Percentiles rank a stretch among this genome's conserved stretches.
These are phyloP conservation scores for Oreochromis aureus DNA, from an alignment of 2,113 vertebrate species.

Conservation along the genomic window DNA sequence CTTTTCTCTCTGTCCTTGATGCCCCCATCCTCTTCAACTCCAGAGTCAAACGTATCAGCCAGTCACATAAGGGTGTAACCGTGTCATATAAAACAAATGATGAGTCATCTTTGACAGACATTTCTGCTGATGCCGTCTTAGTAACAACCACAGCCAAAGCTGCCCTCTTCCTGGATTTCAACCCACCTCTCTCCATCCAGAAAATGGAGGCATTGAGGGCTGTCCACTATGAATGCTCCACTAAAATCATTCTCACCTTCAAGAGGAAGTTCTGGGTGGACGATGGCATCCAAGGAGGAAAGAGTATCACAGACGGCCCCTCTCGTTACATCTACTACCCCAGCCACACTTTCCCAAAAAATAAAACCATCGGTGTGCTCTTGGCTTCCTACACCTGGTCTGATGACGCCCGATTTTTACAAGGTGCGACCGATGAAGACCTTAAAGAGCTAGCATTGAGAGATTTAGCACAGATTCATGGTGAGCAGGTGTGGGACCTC, in stretches of 20 bases:
- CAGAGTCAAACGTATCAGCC: slow-evolving; percentile 7
- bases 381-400: slow-evolving; percentile 78
- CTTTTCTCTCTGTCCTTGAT: slow-evolving; percentile 36
- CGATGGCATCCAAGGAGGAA: slow-evolving; percentile 42
- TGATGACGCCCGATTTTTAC: slow-evolving; percentile 61
- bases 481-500: background rate
- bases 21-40: slow-evolving; percentile 38
- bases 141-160: slow-evolving; percentile 73
- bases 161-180: slow-evolving; percentile 63
- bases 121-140: slow-evolving; percentile 41
- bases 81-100: background rate
- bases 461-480: slow-evolving; percentile 70
- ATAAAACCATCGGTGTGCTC: slow-evolving; percentile 25
- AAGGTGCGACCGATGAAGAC: slow-evolving; percentile 24
- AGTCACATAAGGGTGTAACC: background rate
- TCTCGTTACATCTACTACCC: slow-evolving; percentile 77
- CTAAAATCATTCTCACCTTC: slow-evolving; percentile 72
- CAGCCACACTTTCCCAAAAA: slow-evolving; percentile 64
- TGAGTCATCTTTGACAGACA: accelerated
- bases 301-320: slow-evolving; percentile 67
- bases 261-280: slow-evolving; percentile 70
- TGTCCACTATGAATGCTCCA: slow-evolving; percentile 66
- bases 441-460: slow-evolving; percentile 52
- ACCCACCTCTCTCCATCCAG: slow-evolving; percentile 32
- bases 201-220: slow-evolving; percentile 67